These are phyloP conservation scores for Ophioninae sp. DNA, from an alignment of 2,888 invertebrate species.

Conservation along the genomic window DNA sequence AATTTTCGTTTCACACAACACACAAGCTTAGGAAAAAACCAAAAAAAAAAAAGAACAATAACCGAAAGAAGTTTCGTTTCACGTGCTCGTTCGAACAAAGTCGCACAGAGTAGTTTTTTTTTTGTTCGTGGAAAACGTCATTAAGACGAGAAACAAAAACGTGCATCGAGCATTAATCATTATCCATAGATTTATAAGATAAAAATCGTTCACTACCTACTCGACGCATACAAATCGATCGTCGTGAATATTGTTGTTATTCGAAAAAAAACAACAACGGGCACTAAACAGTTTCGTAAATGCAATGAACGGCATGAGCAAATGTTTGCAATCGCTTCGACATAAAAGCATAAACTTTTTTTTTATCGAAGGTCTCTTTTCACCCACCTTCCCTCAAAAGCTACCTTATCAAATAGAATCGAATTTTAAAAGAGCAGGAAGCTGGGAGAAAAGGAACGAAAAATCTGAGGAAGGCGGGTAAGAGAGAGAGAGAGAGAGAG, in stretches of 20 bases:
- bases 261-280: background rate
- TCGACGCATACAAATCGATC: background rate
- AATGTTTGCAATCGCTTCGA: background rate
- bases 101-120: background rate
- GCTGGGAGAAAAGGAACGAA: background rate
- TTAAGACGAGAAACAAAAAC: conserved; percentile 59
- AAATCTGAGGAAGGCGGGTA: conserved; percentile 8
- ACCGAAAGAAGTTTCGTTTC: background rate
- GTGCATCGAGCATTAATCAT: conserved; percentile 76
- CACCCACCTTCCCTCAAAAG: background rate
- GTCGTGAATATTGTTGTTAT: conserved; percentile 18
- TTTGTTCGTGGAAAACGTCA: background rate
- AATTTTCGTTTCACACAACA: conserved; percentile 19
- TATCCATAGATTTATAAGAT: conserved; percentile 34
- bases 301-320: conserved; percentile 56
- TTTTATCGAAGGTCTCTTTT: background rate
- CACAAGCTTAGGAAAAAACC: conserved; percentile 34
- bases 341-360: background rate
- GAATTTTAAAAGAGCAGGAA: background rate
- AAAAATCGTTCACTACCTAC: conserved; percentile 19
- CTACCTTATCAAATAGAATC: background rate
- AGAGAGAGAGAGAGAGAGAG: conserved; percentile 16
- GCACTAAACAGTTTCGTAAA: background rate
- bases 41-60: background rate
- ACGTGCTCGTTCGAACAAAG: conserved; percentile 19